Evolutionary conservation across 1,140 invertebrate genomes (phyloP), one percentile per base, ranked within the genome.

Genomic region (Homalodisca vitripennis): DNA sequence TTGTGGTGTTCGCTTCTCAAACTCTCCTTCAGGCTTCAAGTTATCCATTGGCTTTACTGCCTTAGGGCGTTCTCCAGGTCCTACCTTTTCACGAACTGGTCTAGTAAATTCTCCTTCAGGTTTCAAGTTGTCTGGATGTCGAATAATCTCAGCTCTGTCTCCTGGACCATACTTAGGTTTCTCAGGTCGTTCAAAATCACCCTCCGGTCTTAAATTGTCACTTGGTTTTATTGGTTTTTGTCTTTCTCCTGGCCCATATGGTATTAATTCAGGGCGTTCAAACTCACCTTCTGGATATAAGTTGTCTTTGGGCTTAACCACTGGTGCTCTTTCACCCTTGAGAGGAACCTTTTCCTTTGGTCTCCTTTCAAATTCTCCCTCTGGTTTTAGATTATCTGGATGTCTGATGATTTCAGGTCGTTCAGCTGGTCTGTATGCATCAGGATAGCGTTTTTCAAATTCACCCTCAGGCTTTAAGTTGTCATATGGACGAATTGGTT

Each of bases 381-480:
- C 85, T 1, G 82, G 82, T 66, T 78, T 77, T 0, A 87, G 71
- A 74, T 87, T 87, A 73, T 84, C 85, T 67, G 80, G 72, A 22
- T 79, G 83, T 74, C 80, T 80, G 3, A 81, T 80, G 55, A 79
- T 78, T 24, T 75, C 72, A 41, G 79, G 80, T 46, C 73, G 62
- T 66, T 75, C 73, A 26, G 31, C 72, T 20, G 69, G 70, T 31
- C 31, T 12, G 27, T 55, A 90, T 75, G 82, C 74, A 0, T 84
- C 79, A 75, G 82, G 82, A 63, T 83, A 80, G 0, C 83, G 84
- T 60, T 81, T 78, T 73, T 89, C 85, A 73, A 89, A 89, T 0
- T 88, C 84, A 6, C 87, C 86, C 79, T 89, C 87, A 2, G 85
- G 84, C 71, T 78, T 81, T 0, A 90, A 77, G 74, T 89, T 89